Conservation (phyloP, 2,888 invertebrate genomes). For the Drosophila dives region DNA sequence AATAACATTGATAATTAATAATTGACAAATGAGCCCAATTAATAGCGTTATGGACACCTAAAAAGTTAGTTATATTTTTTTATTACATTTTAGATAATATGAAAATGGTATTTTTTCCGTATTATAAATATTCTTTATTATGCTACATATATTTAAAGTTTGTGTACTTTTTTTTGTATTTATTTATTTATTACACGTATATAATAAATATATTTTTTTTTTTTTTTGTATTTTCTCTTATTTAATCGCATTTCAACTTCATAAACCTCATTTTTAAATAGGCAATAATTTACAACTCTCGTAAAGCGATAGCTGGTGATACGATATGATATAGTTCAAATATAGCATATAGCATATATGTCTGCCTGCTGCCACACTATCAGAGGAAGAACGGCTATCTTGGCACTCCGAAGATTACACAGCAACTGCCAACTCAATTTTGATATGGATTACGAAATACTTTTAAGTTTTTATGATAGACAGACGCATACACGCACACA, state of each 20-base stretch:
- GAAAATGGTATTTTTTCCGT: neutral
- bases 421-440: neutral
- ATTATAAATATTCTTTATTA: too few relatives aligned
- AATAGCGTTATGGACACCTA: neutral
- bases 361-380: neutral
- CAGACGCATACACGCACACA: neutral
- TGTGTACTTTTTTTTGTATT: too few relatives aligned
- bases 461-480: neutral
- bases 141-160: too few relatives aligned
- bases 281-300: conserved; percentile 39
- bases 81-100: neutral
- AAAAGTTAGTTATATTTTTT: neutral
- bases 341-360: neutral
- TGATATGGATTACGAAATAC: neutral
- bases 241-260: conserved; percentile 24
- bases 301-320: conserved; percentile 12
- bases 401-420: neutral
- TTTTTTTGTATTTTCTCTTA: conserved; percentile 35
- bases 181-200: neutral
- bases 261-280: conserved; percentile 14
- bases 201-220: neutral
- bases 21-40: neutral
- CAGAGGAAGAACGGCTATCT: neutral
- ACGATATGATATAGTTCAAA: conserved; percentile 3
- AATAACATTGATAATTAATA: neutral